A percentile compares a stretch with the other conserved stretches of the same genome.
Evolutionary conservation across 2,113 vertebrate species (phyloP).

Genomic region (Melanotaenia duboulayi): DNA sequence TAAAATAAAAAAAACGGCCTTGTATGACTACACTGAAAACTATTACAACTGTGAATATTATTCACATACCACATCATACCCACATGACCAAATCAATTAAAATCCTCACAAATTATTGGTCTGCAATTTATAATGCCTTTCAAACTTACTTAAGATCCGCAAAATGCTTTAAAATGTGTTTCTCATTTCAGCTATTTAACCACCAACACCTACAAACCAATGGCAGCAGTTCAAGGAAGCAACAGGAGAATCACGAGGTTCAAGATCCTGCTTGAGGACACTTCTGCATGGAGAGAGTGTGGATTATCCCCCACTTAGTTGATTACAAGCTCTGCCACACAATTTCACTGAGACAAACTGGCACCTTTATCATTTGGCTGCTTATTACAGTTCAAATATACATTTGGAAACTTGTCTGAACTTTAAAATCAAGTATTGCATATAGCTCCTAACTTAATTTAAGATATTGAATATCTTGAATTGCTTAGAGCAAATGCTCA

Average conservation of each 20-base stretch:
- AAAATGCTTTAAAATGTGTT: background rate
- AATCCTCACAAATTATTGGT: too few relatives aligned
- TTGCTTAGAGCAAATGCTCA: background rate
- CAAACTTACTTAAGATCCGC: too few relatives aligned
- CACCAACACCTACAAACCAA: background rate
- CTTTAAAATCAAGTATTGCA: background rate
- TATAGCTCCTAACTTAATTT: background rate
- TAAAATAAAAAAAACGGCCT: too few relatives aligned
- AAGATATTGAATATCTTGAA: background rate
- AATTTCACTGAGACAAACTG: too few relatives aligned
- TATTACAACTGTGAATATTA: background rate
- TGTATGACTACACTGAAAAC: too few relatives aligned
- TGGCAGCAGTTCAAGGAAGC: background rate
- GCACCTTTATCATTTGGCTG: too few relatives aligned
- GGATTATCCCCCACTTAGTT: background rate
- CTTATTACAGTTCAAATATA: too few relatives aligned
- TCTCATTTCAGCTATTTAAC: background rate
- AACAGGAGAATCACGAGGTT: background rate
- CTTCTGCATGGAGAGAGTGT: background rate
- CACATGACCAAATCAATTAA: background rate
- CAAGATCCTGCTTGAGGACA: too few relatives aligned
- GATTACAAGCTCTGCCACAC: background rate
- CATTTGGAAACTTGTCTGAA: background rate
- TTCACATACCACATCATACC: background rate
- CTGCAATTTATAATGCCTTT: background rate